Evolutionary conservation across 2,888 invertebrate genomes (phyloP).

Genomic region (Eucera pruinosa): DNA sequence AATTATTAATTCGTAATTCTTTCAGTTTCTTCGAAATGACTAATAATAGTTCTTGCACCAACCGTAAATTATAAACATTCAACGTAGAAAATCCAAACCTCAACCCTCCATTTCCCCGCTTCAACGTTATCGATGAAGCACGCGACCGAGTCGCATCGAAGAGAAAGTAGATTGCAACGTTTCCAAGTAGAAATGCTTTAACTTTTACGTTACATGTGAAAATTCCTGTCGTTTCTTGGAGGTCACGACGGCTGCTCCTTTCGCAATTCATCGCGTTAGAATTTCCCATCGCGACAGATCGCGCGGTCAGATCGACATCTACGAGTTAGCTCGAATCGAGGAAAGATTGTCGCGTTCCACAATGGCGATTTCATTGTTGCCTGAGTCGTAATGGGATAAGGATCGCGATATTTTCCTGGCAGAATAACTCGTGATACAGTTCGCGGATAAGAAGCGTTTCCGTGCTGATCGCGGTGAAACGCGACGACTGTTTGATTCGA

Average conservation of each 20-base stretch:
- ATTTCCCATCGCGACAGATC: constrained; percentile 12
- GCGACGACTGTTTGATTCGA: constrained; percentile 49
- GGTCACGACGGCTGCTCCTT: not conserved
- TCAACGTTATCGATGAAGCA: not conserved
- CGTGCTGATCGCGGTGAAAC: constrained; percentile 48
- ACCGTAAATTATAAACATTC: too few relatives aligned
- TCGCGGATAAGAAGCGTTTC: constrained; percentile 46
- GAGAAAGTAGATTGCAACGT: constrained; percentile 53
- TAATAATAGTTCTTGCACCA: too few relatives aligned
- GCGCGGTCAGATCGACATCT: constrained; percentile 24
- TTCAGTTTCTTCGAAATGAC: too few relatives aligned
- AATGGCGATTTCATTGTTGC: constrained; percentile 25
- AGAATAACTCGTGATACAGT: constrained; percentile 24
- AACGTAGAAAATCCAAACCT: not conserved
- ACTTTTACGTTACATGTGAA: constrained; percentile 29
- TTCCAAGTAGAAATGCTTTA: constrained; percentile 28
- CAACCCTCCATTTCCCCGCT: not conserved
- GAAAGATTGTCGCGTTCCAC: not conserved
- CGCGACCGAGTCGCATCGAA: constrained; percentile 26
- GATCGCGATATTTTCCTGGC: constrained; percentile 40
- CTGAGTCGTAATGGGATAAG: constrained; percentile 30
- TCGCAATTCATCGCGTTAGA: not conserved
- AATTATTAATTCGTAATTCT: too few relatives aligned
- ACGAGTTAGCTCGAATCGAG: not conserved
- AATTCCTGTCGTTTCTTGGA: not conserved